phyloP scores from a whole-genome alignment of 2,888 invertebrate genomes.

The Leptopilina myrica region DNA sequence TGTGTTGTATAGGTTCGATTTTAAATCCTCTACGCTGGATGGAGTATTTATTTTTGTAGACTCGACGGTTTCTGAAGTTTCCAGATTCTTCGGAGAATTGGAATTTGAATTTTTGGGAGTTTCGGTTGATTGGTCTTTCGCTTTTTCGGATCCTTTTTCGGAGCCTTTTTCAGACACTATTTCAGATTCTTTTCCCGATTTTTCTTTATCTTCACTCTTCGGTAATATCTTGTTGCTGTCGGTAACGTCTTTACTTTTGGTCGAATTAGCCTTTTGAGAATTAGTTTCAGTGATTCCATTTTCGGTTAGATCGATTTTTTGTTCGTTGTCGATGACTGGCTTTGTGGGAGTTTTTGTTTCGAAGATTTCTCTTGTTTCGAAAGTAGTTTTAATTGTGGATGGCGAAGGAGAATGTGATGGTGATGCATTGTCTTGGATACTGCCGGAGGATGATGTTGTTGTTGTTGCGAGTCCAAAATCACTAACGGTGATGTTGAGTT shows the following conservation, averaged over 20 bases:
- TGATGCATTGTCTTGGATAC: slow-evolving; percentile 43
- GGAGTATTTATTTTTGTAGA: slow-evolving; percentile 51
- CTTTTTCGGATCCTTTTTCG: too few relatives aligned
- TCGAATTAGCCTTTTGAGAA: slow-evolving; percentile 2
- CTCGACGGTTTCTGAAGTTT: not conserved
- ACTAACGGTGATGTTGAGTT: slow-evolving; percentile 41
- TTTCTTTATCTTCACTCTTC: not conserved
- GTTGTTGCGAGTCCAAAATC: slow-evolving; percentile 11
- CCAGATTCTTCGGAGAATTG: not conserved
- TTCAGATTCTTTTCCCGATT: not conserved
- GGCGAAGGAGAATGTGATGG: not conserved
- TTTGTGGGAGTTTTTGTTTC: slow-evolving; percentile 34
- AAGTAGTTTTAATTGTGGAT: not conserved
- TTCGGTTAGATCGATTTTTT: slow-evolving; percentile 59
- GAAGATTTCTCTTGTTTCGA: slow-evolving; percentile 24
- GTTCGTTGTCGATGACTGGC: slow-evolving; percentile 47
- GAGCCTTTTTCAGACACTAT: too few relatives aligned
- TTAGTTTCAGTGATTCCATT: slow-evolving; percentile 63
- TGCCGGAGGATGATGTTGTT: slow-evolving; percentile 27
- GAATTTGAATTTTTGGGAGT: not conserved
- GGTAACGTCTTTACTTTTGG: not conserved
- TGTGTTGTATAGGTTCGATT: slow-evolving; percentile 55
- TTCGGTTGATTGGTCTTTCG: not conserved
- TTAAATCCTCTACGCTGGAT: slow-evolving; percentile 54
- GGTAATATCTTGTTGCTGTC: not conserved